These are phyloP conservation scores for Leptopilina myrica DNA, from an alignment of 2,888 invertebrate genomes.

Conservation along the genomic window DNA sequence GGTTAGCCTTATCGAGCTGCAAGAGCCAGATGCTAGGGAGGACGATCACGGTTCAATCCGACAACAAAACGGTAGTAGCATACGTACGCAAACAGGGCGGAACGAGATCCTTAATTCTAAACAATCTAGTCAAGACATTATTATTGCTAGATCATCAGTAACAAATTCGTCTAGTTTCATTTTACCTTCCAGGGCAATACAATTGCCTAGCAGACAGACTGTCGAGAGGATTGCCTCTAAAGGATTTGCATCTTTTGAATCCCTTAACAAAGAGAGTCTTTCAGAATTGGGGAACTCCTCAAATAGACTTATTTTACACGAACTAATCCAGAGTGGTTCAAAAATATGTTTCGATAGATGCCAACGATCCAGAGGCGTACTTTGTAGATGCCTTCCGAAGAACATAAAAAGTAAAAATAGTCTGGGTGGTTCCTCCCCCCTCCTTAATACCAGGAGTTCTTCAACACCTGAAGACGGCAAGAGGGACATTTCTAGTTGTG, in stretches of 20 bases:
- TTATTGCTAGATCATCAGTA: conserved; percentile 47
- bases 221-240: conserved; percentile 49
- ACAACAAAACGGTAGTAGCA: neutral
- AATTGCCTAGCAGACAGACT: conserved; percentile 63
- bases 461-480: conserved; percentile 48
- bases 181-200: conserved; percentile 61
- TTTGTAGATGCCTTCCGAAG: conserved; percentile 48
- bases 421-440: conserved; percentile 51
- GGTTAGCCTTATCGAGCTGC: neutral
- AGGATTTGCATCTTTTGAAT: conserved; percentile 50
- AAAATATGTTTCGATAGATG: no score
- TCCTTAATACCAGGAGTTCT: conserved; percentile 51
- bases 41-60: neutral
- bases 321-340: no score
- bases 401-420: conserved; percentile 45
- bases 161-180: conserved; percentile 51
- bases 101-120: conserved; percentile 45
- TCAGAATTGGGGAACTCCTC: no score
- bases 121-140: conserved; percentile 45
- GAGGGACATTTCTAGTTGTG: conserved; percentile 44
- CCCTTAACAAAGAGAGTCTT: conserved; percentile 29
- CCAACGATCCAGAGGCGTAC: no score
- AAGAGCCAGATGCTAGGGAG: neutral
- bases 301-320: no score
- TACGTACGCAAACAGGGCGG: conserved; percentile 49